Evolutionary conservation across 2,888 invertebrate species (phyloP).

Genomic region (Bugulina stolonifera): DNA sequence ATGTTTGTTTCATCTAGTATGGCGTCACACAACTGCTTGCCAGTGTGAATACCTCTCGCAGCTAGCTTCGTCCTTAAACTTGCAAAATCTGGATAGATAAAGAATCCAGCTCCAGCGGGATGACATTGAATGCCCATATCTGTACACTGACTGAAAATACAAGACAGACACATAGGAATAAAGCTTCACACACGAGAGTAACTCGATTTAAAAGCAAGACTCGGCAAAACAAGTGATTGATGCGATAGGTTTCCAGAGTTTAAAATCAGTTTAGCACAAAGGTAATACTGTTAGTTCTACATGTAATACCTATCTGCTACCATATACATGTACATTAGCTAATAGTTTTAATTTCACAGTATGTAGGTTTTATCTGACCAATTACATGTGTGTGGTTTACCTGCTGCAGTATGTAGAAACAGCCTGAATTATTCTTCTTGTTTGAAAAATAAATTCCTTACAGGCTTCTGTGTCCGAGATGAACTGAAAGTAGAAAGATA

Average conservation of each 20-base stretch:
- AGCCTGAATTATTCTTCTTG: conserved; percentile 42
- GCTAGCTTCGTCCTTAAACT: conserved; percentile 34
- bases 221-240: too few relatives aligned
- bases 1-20: conserved; percentile 45
- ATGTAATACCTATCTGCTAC: neutral
- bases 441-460: conserved; percentile 43
- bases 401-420: neutral
- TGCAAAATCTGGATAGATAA: conserved; percentile 49
- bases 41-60: conserved; percentile 37
- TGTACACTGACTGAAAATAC: conserved; percentile 38
- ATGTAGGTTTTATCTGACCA: neutral
- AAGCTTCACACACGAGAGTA: too few relatives aligned
- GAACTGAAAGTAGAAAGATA: too few relatives aligned
- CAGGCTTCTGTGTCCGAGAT: conserved; percentile 35
- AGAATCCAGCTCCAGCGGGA: conserved; percentile 42
- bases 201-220: too few relatives aligned
- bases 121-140: conserved; percentile 41
- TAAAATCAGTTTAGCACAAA: neutral
- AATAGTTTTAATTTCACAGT: neutral
- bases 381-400: neutral
- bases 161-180: too few relatives aligned
- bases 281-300: neutral
- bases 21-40: conserved; percentile 43
- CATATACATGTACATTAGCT: neutral
- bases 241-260: neutral